phyloP scores from a whole-genome alignment of 2,113 vertebrate species.

The Puffinus mauretanicus region DNA sequence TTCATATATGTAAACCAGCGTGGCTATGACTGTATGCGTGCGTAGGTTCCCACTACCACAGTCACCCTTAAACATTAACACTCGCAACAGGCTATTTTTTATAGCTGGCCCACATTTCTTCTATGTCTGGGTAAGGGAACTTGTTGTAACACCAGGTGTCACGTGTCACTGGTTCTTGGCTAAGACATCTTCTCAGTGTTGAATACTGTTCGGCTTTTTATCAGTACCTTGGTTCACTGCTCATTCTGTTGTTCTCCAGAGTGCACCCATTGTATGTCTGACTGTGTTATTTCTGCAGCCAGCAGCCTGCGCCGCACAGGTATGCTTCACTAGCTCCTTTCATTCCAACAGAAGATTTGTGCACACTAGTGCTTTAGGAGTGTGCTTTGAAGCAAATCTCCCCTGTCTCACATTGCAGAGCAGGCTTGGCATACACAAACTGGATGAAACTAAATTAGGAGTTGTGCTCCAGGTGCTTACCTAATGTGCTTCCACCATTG shows the following conservation, averaged over 20 bases:
- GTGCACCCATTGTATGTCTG: accelerated
- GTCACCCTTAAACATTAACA: neutral
- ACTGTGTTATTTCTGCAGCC: neutral
- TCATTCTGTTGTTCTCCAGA: neutral
- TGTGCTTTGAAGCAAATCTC: neutral
- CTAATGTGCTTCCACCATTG: neutral
- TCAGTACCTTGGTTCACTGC: neutral
- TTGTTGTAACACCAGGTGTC: neutral
- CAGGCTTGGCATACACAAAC: neutral
- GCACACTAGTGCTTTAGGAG: neutral
- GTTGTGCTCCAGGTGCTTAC: neutral
- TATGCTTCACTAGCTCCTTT: neutral
- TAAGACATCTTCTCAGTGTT: neutral
- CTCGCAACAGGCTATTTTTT: neutral
- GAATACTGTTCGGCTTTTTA: neutral
- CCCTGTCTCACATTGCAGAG: accelerated
- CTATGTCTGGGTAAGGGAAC: neutral
- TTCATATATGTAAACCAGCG: accelerated
- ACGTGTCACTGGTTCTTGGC: neutral
- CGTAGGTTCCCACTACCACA: accelerated
- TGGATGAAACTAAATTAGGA: neutral
- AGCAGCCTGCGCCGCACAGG: neutral
- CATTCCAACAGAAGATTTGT: neutral
- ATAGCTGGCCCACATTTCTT: neutral
- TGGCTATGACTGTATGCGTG: neutral